Evolutionary conservation across 1,140 invertebrate species (phyloP).

Genomic region (Cryptotermes secundus): DNA sequence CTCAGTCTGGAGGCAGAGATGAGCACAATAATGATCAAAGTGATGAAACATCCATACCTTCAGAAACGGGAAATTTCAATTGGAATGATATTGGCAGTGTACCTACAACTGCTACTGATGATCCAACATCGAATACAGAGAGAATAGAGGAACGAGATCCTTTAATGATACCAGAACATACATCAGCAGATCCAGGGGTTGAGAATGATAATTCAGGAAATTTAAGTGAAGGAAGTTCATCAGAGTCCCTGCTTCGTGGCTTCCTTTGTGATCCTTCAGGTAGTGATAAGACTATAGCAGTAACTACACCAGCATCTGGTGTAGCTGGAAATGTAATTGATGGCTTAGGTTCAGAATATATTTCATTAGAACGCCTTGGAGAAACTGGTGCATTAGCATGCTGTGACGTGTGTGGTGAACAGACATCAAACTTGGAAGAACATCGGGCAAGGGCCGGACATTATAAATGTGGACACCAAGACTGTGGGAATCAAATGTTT

Average conservation of each 20-base stretch:
- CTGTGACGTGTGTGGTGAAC: constrained; percentile 52
- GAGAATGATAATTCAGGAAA: background rate
- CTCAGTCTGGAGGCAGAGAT: background rate
- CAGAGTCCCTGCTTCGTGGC: constrained; percentile 1
- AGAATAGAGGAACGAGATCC: constrained; percentile 27
- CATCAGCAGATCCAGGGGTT: background rate
- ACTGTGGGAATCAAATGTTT: constrained; percentile 47
- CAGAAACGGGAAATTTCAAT: constrained; percentile 9
- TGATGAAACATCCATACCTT: background rate
- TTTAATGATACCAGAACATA: background rate
- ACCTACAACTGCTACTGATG: background rate
- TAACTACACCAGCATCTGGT: background rate
- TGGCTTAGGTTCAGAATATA: constrained; percentile 44
- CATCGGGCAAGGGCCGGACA: constrained; percentile 50
- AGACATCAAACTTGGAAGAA: constrained; percentile 50
- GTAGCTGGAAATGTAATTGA: constrained; percentile 14
- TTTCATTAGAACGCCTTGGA: constrained; percentile 50
- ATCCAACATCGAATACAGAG: background rate
- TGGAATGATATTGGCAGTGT: constrained; percentile 18
- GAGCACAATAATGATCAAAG: background rate
- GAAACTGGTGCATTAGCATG: constrained; percentile 45
- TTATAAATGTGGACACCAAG: constrained; percentile 51
- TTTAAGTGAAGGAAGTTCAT: background rate
- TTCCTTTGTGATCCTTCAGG: constrained; percentile 7
- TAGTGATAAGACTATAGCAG: background rate